Evolutionary conservation across 2,113 vertebrate species (phyloP).

Genomic region (Pachycephala philippinensis): DNA sequence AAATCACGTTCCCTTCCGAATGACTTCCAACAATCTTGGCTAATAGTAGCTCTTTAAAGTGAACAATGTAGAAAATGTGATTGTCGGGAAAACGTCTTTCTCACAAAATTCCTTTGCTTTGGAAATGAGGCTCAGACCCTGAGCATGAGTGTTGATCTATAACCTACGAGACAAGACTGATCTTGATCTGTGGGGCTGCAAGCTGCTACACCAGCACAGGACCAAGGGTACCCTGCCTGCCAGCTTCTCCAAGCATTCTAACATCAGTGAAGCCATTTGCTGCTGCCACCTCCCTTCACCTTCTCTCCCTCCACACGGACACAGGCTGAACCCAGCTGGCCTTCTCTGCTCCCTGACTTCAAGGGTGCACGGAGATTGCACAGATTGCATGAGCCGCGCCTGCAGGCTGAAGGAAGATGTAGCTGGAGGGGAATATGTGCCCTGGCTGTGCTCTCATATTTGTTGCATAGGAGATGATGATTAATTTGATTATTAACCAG

Average conservation of each 20-base stretch:
- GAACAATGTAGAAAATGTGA: background rate
- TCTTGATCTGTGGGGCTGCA: background rate
- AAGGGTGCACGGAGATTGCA: accelerated
- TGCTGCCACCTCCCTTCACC: background rate
- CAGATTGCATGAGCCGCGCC: accelerated
- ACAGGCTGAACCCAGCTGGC: accelerated
- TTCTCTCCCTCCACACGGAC: accelerated
- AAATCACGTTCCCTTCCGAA: background rate
- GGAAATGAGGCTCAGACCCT: background rate
- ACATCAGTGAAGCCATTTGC: background rate
- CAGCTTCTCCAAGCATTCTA: accelerated
- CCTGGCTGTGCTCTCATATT: background rate
- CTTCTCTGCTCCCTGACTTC: background rate
- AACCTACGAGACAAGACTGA: background rate
- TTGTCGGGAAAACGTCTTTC: background rate
- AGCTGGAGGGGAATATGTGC: background rate
- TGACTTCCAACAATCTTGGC: background rate
- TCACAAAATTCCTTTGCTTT: background rate
- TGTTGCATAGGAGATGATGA: background rate
- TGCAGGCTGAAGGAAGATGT: background rate
- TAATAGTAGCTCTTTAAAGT: background rate
- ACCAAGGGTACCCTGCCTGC: background rate
- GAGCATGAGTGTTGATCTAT: background rate
- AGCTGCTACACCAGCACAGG: accelerated
- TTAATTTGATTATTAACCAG: background rate